A percentile compares a stretch with the other conserved stretches of the same genome.
phyloP scores from a whole-genome alignment of 2,888 invertebrate genomes.

The Eumacrocentrus americanus region DNA sequence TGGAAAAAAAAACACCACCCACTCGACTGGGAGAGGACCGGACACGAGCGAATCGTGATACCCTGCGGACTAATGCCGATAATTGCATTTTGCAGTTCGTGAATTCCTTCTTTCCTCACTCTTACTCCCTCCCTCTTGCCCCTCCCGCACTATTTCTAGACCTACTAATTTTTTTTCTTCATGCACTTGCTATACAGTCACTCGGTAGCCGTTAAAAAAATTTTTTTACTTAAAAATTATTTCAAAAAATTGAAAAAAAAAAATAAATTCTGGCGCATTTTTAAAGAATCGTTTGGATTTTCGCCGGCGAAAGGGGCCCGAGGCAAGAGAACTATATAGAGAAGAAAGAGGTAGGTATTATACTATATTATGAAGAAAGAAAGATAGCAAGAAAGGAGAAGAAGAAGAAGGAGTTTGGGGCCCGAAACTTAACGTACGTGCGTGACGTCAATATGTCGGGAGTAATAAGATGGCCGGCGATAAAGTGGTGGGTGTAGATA shows the following conservation, averaged over 20 bases:
- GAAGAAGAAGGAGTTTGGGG: conserved; percentile 15
- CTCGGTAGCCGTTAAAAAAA: too few species aligned
- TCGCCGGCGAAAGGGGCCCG: conserved; percentile 20
- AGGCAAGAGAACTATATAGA: conserved; percentile 24
- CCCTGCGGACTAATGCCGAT: conserved; percentile 60
- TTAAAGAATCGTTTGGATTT: too few species aligned
- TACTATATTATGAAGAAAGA: too few species aligned
- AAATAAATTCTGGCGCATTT: too few species aligned
- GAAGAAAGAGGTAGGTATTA: too few species aligned
- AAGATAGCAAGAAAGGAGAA: too few species aligned
- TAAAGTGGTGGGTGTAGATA: conserved; percentile 61
- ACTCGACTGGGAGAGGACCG: conserved; percentile 42
- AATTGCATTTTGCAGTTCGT: conserved; percentile 60
- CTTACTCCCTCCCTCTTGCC: conserved; percentile 33
- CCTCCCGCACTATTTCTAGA: conserved; percentile 23
- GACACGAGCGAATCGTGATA: conserved; percentile 56
- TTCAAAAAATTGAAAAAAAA: conserved; percentile 24
- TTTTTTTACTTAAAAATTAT: too few species aligned
- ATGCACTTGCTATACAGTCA: too few species aligned
- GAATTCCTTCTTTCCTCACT: conserved; percentile 57
- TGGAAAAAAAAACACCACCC: conserved; percentile 41
- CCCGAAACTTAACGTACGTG: conserved; percentile 48
- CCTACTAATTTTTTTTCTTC: too few species aligned
- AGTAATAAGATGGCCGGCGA: conserved; percentile 60
- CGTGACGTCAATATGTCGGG: conserved; percentile 60